phyloP scores from a whole-genome alignment of 2,888 invertebrate species.

The Thysanoteuthis rhombus region DNA sequence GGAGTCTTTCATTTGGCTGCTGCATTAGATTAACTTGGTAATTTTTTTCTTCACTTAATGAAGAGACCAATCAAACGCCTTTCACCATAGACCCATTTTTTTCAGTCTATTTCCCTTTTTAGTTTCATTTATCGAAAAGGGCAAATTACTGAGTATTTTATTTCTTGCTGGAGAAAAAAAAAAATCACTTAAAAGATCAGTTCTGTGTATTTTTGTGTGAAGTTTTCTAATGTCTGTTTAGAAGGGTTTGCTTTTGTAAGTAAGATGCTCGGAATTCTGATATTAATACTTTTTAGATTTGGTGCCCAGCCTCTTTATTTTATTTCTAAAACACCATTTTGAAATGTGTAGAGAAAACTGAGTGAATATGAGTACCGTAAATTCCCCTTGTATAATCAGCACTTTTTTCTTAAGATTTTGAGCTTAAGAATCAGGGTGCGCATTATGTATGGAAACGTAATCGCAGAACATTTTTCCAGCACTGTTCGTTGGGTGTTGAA shows the following conservation, averaged over 20 bases:
- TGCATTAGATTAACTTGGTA: neutral
- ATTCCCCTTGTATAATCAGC: too few relatives aligned
- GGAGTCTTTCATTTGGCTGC: neutral
- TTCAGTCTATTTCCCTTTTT: neutral
- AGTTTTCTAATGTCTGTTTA: neutral
- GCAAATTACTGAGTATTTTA: neutral
- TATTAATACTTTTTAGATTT: neutral
- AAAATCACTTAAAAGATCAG: neutral
- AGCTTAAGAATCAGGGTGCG: too few relatives aligned
- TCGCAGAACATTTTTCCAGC: too few relatives aligned
- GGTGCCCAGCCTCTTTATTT: neutral
- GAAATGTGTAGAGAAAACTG: too few relatives aligned
- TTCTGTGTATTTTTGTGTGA: neutral
- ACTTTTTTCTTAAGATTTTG: too few relatives aligned
- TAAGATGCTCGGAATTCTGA: neutral
- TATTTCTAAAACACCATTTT: neutral
- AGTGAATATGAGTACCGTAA: too few relatives aligned
- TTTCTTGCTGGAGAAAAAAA: neutral
- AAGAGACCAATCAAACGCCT: neutral
- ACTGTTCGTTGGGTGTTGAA: too few relatives aligned
- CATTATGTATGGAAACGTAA: too few relatives aligned
- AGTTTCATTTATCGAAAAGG: neutral
- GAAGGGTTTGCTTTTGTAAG: neutral
- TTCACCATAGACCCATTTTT: neutral
- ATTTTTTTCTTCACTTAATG: neutral